Evolutionary conservation across 92 coral and sea anemone species (phyloP), one percentile per base, ranked within the genome.

Genomic region (Muricea muricata): DNA sequence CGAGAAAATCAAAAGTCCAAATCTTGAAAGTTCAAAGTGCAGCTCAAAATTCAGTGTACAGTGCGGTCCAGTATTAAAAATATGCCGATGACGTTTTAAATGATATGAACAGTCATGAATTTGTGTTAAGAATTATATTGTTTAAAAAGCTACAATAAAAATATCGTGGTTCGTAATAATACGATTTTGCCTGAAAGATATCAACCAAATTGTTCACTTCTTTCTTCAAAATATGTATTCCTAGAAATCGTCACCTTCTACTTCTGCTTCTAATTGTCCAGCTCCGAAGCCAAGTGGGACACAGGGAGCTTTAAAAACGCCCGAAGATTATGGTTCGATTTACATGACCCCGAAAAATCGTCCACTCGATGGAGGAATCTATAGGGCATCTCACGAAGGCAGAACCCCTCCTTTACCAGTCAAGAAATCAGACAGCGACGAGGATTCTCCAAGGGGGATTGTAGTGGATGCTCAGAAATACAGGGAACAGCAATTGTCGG

Each of bases 341-440:
- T 68, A 7, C 45, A 74, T 74, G 80, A 74, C 80, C 13, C 80
- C 80, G 28, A 74, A 74, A 48, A 63, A 74, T 55, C 46, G n/a
- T 45, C 80, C 80, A 0, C 80, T 74, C 0, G 80, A 74, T 17
- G 80, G 80, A 74, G 80, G 80, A 1, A 48, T 74, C 11, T 74
- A 24, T 13, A 35, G 46, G 54, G 11, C 52, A 2, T 24, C 20
- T 3, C 34, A 70, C 3, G 25, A 70, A 6, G 39, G 24, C 26
- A 17, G 48, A 7, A 8, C 80, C 24, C 63, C 63, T 7, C 63
- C 40, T 18, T 33, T 74, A 10, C 63, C 80, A 25, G 31, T 63
- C 5, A 74, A 33, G 80, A 45, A 74, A 45, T 18, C 6, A 28
- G 7, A 3, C 31, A 24, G n/a, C 35, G 39, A 55, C 6, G 34